Base-by-base conservation (phyloP, 2,888 invertebrate genomes). In the Hydriomena furcata region DNA sequence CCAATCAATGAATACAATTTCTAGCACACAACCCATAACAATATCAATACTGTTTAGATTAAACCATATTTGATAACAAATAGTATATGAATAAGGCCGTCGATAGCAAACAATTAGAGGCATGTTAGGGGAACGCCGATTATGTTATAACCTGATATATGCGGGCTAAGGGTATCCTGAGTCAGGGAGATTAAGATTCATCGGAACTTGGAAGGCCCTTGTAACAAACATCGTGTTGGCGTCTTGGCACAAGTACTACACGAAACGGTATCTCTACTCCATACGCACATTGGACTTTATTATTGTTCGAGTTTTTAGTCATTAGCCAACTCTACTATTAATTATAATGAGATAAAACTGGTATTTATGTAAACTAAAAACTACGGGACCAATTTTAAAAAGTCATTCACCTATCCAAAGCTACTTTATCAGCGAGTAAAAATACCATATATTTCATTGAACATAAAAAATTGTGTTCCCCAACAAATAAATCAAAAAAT, bases 101-200 rank as follows among this genome's bases (percentile, higher is more conserved):
- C 82, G 79, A 87, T 87, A 80, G 88, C 85, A 90, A 90, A 90
- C 89, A 90, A 89, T 90, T 90, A 90, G 84, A 84, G 79, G 82
- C 77, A 83, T 83, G 79, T 84, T 82, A 81, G 75, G 82, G 82
- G 71, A 85, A 81, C 68, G 79, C 76, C 87, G 87, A 90, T 89
- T 89, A 88, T 89, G 88, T 86, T 88, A 88, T 85, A 48, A 52
- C 52, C 52, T 47, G 38, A 35, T 52, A 86, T 80, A 89, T 89
- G 84, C 88, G 89, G 89, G 89, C 79, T 84, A 82, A 83, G 84
- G 84, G 85, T 76, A 80, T 78, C 84, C 89, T 87, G 87, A 86
- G 66, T 86, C 82, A 83, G 80, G 80, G 80, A 85, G 84, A 87
- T 88, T 89, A 87, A 88, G 86, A 88, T 87, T 87, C 87, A 86